Evolutionary conservation across 2,888 invertebrate species (phyloP), one percentile per base, ranked within the genome.

Genomic region (Idaea straminata): DNA sequence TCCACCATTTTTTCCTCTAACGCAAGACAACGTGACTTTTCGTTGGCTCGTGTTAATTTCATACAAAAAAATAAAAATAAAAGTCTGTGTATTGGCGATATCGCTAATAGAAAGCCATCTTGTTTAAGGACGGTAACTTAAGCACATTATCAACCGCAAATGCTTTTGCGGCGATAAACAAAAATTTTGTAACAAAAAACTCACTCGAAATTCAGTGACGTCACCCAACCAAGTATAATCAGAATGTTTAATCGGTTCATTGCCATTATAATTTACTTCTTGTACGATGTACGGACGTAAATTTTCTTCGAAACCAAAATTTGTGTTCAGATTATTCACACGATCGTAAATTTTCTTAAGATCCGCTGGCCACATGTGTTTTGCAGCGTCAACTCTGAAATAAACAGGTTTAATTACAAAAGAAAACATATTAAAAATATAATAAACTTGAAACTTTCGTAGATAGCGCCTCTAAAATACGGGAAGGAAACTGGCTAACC

Each of bases 301-400:
- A 47, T 94, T 93, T 0, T 86, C 75, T 0, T 91, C 79, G 72
- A 96, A 97, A 3, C 95, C 95, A 68, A 94, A 94, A 0, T 87
- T 79, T 0, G 91, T 91, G 72, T 94, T 95, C 38, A 96, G 83
- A 80, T 95, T 82, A 5, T 94, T 88, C 5, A 95, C 77, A 34
- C 92, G 84, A 0, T 88, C 88, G 76, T 95, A 95, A 68, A 97
- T 96, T n/a, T 80, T 82, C 69, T 91, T 77, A 36, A 98, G 86
- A 83, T 98, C 97, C 3, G 83, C 81, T 0, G 98, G 96, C 92
- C 94, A 95, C 95, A 96, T 96, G 79, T 96, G 96, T 76, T 96
- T 96, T 0, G 96, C 96, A 35, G 96, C 96, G 80, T 96, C 96
- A 5, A 96, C 93, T 72, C 96, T 95, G 82, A 95, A 96, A n/a